Conservation (phyloP, 2,113 vertebrate species). For the Brachypodius melanocephalos region DNA sequence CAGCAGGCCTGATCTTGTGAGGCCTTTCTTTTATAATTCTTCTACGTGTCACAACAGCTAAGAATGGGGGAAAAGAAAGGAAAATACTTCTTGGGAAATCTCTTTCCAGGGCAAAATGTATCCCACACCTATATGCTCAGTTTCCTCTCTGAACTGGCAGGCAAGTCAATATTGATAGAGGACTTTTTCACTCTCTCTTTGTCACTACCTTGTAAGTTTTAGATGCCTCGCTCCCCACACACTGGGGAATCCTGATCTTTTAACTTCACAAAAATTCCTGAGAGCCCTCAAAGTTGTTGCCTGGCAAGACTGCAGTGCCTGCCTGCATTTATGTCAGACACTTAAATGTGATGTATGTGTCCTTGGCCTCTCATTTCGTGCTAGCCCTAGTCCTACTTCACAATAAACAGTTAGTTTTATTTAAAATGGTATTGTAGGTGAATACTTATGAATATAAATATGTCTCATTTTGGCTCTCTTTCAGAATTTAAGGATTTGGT, state of each 20-base stretch:
- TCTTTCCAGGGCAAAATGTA: not conserved
- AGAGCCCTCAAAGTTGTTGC: not conserved
- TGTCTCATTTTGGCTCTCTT: not conserved
- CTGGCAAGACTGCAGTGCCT: not conserved
- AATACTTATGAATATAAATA: not conserved
- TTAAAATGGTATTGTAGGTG: not conserved
- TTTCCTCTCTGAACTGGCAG: not conserved
- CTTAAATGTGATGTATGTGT: rapidly evolving
- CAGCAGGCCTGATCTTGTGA: not conserved
- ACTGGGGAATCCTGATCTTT: not conserved
- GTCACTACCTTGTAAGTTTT: not conserved
- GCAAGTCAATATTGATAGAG: not conserved
- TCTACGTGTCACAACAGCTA: not conserved
- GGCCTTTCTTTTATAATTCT: not conserved
- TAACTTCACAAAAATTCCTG: not conserved
- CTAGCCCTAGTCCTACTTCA: not conserved
- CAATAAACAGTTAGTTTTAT: not conserved
- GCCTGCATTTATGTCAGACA: not conserved
- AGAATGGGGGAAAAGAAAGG: not conserved
- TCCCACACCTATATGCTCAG: not conserved
- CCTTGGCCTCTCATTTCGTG: not conserved
- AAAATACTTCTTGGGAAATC: not conserved
- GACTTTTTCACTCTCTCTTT: not conserved
- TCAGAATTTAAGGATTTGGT: not conserved
- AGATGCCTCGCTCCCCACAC: not conserved